Base-by-base conservation (phyloP, 2,113 vertebrate genomes). In the Echinops telfairi region DNA sequence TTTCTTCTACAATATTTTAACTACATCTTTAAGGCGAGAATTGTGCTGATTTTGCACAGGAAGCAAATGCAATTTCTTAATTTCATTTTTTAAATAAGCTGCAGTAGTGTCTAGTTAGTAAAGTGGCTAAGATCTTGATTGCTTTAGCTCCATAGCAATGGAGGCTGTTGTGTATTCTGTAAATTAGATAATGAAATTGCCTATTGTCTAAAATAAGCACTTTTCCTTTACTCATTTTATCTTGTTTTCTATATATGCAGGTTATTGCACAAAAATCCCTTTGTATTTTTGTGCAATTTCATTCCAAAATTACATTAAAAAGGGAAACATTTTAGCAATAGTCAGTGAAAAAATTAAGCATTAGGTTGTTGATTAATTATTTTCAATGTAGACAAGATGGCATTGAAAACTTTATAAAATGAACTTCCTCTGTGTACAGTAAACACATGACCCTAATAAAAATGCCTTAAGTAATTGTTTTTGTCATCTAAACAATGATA, bases 81-180 rank as follows among this genome's bases (percentile, higher is more conserved):
- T 97, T 97, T 96, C 14, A 86, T 97, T 98, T 97, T 85, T 62
- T 96, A 98, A 97, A 96, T 93, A 97, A 92, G 58, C 58, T 96
- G 92, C 83, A 96, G 94, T 88, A 96, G 93, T 96, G 40, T 22
- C 60, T 96, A 66, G 93, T 96, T 97, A 81, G 38, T 95, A 95
- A 95, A 96, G 62, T 95, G 96, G 43, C 36, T 36, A 95, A 94
- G 76, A 95, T 96, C 86, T 78, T 97, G 87, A 94, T 96, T 97
- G 31, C 95, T 97, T 97, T 97, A 87, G 40, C 40, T 40, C 40
- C 73, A 58, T 92, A 93, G 85, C 79, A 90, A 96, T 79, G 96
- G 89, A 97, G 95, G 88, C 84, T 97, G 47, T 66, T 97, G 86
- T 95, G 23, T 93, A 23, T 95, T 96, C 47, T 88, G 0, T 91